phyloP scores from a whole-genome alignment of 1,140 invertebrate genomes.

The Ctenoplectra terminalis region DNA sequence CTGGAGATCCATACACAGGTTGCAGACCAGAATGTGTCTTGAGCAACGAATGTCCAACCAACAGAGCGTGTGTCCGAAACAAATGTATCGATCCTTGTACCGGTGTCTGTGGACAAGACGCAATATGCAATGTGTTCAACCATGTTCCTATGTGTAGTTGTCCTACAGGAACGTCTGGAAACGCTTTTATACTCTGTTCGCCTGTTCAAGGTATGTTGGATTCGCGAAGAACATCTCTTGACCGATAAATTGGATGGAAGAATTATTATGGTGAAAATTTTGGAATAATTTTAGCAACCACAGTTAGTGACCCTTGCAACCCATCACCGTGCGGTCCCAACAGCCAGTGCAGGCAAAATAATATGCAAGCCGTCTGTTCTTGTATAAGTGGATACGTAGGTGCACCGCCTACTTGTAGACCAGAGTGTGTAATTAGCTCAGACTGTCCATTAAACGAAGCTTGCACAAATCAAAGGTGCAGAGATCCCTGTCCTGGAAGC shows the following conservation, averaged over 20 bases:
- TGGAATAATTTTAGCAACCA: conserved; percentile 68
- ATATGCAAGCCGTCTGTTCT: conserved; percentile 84
- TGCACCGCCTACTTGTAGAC: conserved; percentile 86
- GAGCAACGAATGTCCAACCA: conserved; percentile 88
- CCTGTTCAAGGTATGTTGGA: conserved; percentile 80
- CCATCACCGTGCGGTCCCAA: conserved; percentile 87
- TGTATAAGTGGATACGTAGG: conserved; percentile 86
- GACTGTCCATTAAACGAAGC: conserved; percentile 86
- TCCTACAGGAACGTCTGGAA: conserved; percentile 86
- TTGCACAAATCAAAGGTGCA: conserved; percentile 87
- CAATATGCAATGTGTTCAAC: conserved; percentile 87
- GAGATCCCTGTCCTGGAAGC: conserved; percentile 86
- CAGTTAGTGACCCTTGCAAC: conserved; percentile 78
- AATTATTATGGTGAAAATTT: not conserved
- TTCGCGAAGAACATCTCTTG: not conserved
- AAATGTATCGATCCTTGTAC: conserved; percentile 91
- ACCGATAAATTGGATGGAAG: not conserved
- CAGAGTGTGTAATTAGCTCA: conserved; percentile 87
- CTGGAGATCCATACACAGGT: conserved; percentile 87
- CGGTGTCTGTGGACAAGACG: conserved; percentile 88
- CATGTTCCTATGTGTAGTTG: conserved; percentile 90
- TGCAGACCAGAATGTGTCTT: conserved; percentile 88
- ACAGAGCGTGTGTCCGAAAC: conserved; percentile 88
- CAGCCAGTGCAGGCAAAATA: conserved; percentile 84
- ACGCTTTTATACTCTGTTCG: conserved; percentile 87